Conservation (phyloP, 2,797 vertebrate genomes). For the Avahi laniger region DNA sequence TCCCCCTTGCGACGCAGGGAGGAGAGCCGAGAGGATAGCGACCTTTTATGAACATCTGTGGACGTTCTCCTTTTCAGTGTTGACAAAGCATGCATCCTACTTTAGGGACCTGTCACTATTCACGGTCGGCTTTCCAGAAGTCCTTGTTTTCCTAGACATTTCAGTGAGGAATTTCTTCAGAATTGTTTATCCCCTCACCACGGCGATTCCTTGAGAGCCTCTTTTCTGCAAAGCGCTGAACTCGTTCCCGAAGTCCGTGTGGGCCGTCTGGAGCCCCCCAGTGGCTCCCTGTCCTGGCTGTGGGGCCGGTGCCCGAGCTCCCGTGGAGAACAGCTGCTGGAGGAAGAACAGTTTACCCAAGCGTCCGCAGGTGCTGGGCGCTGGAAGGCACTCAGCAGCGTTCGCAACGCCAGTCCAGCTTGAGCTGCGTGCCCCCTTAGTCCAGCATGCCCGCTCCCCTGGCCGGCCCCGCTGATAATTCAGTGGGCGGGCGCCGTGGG, state of each 20-base stretch:
- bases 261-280: conserved; percentile 68
- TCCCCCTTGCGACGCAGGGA: background rate
- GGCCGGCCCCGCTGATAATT: conserved; percentile 52
- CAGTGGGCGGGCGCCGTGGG: conserved; percentile 6
- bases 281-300: conserved; percentile 34
- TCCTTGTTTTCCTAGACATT: background rate
- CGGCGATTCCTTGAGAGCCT: background rate
- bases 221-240: background rate
- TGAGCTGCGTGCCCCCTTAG: conserved; percentile 43
- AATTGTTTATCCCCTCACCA: background rate
- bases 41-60: background rate
- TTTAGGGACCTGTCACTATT: background rate
- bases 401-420: conserved; percentile 39
- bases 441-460: conserved; percentile 8
- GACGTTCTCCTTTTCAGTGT: background rate
- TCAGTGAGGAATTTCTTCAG: conserved; percentile 11
- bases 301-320: conserved; percentile 25
- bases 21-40: background rate
- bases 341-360: conserved; percentile 53
- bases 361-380: conserved; percentile 66
- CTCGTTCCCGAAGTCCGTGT: conserved; percentile 26
- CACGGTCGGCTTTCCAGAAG: background rate
- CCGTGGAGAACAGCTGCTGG: conserved; percentile 72
- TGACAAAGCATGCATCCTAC: background rate
- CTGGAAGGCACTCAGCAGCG: background rate